phyloP scores from a whole-genome alignment of 2,113 vertebrate genomes.

The Procavia capensis region DNA sequence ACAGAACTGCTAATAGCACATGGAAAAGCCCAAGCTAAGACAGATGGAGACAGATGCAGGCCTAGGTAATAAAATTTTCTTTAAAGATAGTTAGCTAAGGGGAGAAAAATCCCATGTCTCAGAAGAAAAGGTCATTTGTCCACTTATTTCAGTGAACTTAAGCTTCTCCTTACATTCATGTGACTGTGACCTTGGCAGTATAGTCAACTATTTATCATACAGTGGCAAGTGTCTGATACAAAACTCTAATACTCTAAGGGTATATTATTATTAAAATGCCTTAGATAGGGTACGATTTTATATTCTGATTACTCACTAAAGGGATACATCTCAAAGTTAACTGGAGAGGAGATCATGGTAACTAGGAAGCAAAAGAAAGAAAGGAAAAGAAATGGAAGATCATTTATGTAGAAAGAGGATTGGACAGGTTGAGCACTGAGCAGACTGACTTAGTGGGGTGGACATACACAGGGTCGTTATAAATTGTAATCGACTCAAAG shows the following conservation, averaged over 20 bases:
- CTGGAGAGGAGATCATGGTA: not conserved
- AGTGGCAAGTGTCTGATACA: slow-evolving; percentile 19
- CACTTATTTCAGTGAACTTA: slow-evolving; percentile 53
- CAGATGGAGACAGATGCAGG: not conserved
- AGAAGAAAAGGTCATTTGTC: slow-evolving; percentile 30
- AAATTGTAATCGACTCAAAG: too few relatives aligned
- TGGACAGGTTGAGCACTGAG: not conserved
- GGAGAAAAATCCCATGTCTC: slow-evolving; percentile 17
- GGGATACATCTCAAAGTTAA: not conserved
- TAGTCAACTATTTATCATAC: not conserved
- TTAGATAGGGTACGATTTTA: not conserved
- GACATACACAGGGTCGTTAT: not conserved
- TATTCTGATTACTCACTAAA: not conserved
- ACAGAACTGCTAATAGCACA: not conserved
- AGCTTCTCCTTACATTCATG: not conserved
- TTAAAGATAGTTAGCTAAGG: not conserved
- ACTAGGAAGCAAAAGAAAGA: not conserved
- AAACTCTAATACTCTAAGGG: not conserved
- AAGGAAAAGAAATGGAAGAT: not conserved
- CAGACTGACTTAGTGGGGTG: not conserved
- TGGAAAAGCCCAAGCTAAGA: not conserved
- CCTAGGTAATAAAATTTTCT: slow-evolving; percentile 7
- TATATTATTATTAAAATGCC: not conserved
- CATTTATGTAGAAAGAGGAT: not conserved
- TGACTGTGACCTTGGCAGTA: not conserved